Evolutionary conservation across 2,797 vertebrate species (phyloP), one percentile per base, ranked within the genome.

Genomic region (Sebastiscus albofasciatus): DNA sequence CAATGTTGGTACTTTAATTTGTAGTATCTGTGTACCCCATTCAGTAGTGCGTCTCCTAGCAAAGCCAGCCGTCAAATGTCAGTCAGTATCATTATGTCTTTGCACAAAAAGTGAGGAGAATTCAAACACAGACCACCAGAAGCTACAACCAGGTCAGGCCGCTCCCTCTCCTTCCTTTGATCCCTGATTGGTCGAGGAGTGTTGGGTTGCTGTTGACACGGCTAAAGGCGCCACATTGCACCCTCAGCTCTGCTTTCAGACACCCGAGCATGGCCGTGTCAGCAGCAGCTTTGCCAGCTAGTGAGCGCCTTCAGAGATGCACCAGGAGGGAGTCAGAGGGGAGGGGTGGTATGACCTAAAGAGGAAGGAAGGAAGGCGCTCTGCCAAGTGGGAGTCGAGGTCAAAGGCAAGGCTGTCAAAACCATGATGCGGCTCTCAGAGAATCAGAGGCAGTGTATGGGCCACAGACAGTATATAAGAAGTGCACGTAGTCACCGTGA

Each of bases 201-300:
- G 83, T 92, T 31, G 46, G 83, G 83, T 95, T 87, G 84, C 89
- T 78, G 83, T 91, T 74, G 76, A 89, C 90, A 86, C 34, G 65
- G 62, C 82, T 76, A 60, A 74, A 77, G 89, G 65, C 2, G 74
- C 85, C 76, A 59, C 69, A 24, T 54, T 69, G 82, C 84, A 80
- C 82, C 85, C 77, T 77, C 80, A 4, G 77, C 90, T 94, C 86
- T n/a, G 72, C 84, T 93, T 92, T 90, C 91, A 54, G 92, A 92
- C 91, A 93, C 91, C 84, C 29, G 85, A 93, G 89, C 83, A 26
- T 8, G 36, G 84, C 86, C 79, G 2, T 60, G 83, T 92, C 93
- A 92, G 91, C 90, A 85, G 85, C 83, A 27, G 82, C 79, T 75
- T 70, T 65, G 82, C 80, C 90, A 85, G 67, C 72, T 33, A 18